Evolutionary conservation across 2,113 vertebrate species (phyloP).

Genomic region (Nibea albiflora): DNA sequence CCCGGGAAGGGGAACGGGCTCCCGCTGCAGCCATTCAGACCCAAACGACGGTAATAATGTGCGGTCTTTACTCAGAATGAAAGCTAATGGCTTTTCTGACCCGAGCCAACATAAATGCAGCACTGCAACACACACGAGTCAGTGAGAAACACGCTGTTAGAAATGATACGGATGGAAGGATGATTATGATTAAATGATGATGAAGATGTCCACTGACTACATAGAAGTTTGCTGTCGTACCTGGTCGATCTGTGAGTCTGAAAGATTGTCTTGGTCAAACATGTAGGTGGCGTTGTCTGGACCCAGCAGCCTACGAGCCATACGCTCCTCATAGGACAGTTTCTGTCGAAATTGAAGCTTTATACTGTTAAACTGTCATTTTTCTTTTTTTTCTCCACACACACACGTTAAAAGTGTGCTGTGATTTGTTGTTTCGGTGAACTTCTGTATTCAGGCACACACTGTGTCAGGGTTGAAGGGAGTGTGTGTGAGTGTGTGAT

Average conservation of each 20-base stretch:
- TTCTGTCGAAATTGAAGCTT: conserved; percentile 80
- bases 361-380: conserved; percentile 14
- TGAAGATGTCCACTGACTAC: not conserved
- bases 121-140: conserved; percentile 14
- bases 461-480: not conserved
- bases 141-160: not conserved
- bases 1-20: conserved; percentile 32
- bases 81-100: conserved; percentile 39
- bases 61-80: conserved; percentile 21
- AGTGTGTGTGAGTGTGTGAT: not conserved
- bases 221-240: conserved; percentile 74
- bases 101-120: conserved; percentile 27
- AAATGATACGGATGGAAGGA: not conserved
- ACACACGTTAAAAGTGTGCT: not conserved
- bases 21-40: conserved; percentile 47
- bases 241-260: conserved; percentile 85
- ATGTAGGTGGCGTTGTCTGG: conserved; percentile 89
- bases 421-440: conserved; percentile 3
- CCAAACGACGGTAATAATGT: conserved; percentile 26
- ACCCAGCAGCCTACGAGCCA: conserved; percentile 95
- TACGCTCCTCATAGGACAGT: conserved; percentile 94
- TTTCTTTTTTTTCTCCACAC: not conserved
- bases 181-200: too few relatives aligned
- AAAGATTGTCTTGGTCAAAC: conserved; percentile 86
- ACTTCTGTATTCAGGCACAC: conserved; percentile 12